Base-by-base conservation (phyloP, 2,113 vertebrate species). In the Mugil cephalus region DNA sequence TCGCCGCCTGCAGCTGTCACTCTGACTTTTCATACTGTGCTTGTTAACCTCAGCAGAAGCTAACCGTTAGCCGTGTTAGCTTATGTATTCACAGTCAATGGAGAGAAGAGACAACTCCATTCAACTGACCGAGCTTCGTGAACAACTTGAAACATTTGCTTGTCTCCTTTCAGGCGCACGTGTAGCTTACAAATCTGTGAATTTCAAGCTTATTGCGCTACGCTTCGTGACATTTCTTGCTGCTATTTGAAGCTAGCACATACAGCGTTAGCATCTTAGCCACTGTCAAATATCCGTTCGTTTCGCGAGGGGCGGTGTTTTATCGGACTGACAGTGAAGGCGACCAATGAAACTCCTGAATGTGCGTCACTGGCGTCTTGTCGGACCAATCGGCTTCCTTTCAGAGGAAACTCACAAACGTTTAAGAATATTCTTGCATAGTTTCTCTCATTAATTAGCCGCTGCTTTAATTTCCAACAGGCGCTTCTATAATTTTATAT, bases 261-360 rank as follows among this genome's bases (percentile, higher is more conserved):
- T 46, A 36, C 60, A 78, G 75, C 75, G 4, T 89, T 88, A 89
- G 87, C 86, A 79, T 56, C 1, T 48, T 84, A 85, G 79, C 86
- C 4, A 39, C 81, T 87, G 79, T 83, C 81, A 83, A 60, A 72
- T 50, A 56, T 24, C 11, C 35, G 18, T 55, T 30, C n/a, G 15
- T 52, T 24, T 52, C 1, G 2, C 10, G 19, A 30, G 55, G 46
- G 82, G 83, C 46, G 75, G 77, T 64, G 1, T 43, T 24, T 1
- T 1, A 1, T 0, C 48, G 1, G 10, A 69, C 6, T 68, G 90
- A 76, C 77, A 74, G 72, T 21, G 8, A 1, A 3, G 4, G 0
- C 17, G 18, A 0, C 86, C 70, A 87, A 83, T 86, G 30, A 46
- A 1, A 63, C n/a, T 15, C 0, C 7, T 0, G 19, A 15, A 53